Evolutionary conservation across 2,888 invertebrate species (phyloP), one percentile per base, ranked within the genome.

Genomic region (Pseudeuparius sepicola): DNA sequence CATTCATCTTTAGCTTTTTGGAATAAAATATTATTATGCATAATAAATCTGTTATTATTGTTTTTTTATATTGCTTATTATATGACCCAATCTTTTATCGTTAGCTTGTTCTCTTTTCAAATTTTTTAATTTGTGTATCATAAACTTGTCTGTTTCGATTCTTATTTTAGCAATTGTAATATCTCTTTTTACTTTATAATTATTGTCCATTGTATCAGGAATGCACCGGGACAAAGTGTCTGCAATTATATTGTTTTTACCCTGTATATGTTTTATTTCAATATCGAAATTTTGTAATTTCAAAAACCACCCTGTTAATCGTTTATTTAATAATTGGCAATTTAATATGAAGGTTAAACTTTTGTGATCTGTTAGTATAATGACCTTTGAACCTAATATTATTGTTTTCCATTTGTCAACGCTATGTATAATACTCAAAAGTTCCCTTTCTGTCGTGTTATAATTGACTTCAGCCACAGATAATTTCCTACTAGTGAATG

Each of bases 401-500:
- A 31, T 26, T 1, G 31, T 36, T 2, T 38, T 25, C 20, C 37
- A 41, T 30, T 44, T 44, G 4, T 36, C 28, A 12, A 46, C 10
- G 2, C 31, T 36, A 23, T 35, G 41, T 6, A 42, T 31, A 4
- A 44, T 34, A 1, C 36, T 44, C 2, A 43, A 29, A 3, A 44
- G 26, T 23, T 42, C 47, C 16, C 45, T 43, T 27, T 46, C 44
- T 1, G 43, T 45, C 4, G 33, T 32, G 4, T 43, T 46, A 27
- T 45, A 46, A 3, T 34, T 18, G 4, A 44, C 14, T 17, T 46
- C 44, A 4, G 41, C 18, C 2, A 35, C 37, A 7, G 23, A 16
- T 13, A 43, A 32, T 4, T 18, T 14, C 18, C 39, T 16, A 14
- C 45, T 45, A 4, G 36, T 40, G 24, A 43, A 43, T 9, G 23